Evolutionary conservation across 1,140 invertebrate species (phyloP), one percentile per base, ranked within the genome.

Genomic region (Rhynchophorus ferrugineus): DNA sequence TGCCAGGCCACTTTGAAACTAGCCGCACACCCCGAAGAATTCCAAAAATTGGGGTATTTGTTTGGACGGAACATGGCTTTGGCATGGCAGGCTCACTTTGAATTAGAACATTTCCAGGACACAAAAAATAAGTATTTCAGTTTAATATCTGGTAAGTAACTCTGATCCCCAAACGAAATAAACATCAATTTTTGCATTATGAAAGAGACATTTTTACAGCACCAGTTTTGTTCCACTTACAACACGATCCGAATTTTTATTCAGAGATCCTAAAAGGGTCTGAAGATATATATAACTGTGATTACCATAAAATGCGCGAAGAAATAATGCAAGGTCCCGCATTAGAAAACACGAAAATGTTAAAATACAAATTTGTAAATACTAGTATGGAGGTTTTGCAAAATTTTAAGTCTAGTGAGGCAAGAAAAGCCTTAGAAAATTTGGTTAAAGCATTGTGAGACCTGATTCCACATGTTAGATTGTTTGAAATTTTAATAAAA

Each of bases 1-100:
- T 95, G 91, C 62, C 82, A 89, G 63, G 85, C 85, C 9, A 81
- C 89, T 0, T 70, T 95, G 24, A 84, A 85, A 68, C 73, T 96
- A 42, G 90, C 87, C 9, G 84, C 83, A 18, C 90, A 93, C 65
- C 72, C 76, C 16, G 71, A 79, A 37, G 73, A 78, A 13, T 68
- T 85, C 41, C 84, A 87, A 62, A 73, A 81, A 18, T 75, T 83
- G 62, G 92, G 86, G 0, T 91, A 87, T 68, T 76, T 85, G 39
- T 95, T 95, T 79, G 93, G 92, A 17, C 86, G 89, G 68, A 87
- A 93, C 73, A 73, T 95, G 42, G 89, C 89, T 0, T 73, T 93
- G 16, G 88, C 89, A 29, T 91, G 88, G 83, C 91, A 95, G 72
- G 89, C 91, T 8, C 77, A 77, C 61, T 64, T 78, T 6, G 79